Evolutionary conservation across 1,140 invertebrate species (phyloP).

Genomic region (Dreissena rostriformis): DNA sequence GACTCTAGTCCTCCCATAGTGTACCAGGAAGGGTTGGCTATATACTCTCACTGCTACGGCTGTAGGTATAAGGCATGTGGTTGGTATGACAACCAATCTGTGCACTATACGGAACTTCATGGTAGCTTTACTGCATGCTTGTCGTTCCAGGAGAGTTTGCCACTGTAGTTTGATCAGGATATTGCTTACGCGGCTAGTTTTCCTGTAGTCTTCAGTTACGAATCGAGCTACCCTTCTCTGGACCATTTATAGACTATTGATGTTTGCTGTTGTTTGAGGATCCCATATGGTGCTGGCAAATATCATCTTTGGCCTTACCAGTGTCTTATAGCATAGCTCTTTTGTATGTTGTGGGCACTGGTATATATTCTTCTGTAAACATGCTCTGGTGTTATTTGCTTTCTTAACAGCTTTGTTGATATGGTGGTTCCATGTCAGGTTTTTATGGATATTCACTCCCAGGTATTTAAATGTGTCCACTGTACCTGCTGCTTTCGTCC

Average conservation of each 20-base stretch:
- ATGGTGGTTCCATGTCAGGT: constrained; percentile 5
- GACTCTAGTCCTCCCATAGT: not conserved
- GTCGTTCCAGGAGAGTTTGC: not conserved
- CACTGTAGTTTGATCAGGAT: constrained; percentile 14
- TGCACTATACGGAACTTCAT: constrained; percentile 25
- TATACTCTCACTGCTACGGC: not conserved
- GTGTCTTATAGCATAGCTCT: not conserved
- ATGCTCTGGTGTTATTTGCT: constrained; percentile 8
- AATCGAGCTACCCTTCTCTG: not conserved
- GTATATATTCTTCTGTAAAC: not conserved
- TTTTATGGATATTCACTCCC: constrained; percentile 5
- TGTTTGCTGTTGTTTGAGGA: constrained; percentile 5
- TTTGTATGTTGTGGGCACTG: not conserved
- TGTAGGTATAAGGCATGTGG: not conserved
- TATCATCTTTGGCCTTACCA: not conserved
- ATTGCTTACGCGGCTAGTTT: constrained; percentile 2
- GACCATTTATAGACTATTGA: constrained; percentile 8
- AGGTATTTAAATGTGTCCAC: constrained; percentile 10
- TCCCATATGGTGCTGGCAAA: constrained; percentile 17
- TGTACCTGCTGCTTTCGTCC: too few species aligned
- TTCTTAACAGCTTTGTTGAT: constrained; percentile 10
- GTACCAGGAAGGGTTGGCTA: constrained; percentile 6
- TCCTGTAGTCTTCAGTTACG: not conserved
- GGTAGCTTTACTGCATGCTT: not conserved
- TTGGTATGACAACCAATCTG: not conserved